phyloP scores from a whole-genome alignment of 2,113 vertebrate genomes.

The Nipponia nippon region DNA sequence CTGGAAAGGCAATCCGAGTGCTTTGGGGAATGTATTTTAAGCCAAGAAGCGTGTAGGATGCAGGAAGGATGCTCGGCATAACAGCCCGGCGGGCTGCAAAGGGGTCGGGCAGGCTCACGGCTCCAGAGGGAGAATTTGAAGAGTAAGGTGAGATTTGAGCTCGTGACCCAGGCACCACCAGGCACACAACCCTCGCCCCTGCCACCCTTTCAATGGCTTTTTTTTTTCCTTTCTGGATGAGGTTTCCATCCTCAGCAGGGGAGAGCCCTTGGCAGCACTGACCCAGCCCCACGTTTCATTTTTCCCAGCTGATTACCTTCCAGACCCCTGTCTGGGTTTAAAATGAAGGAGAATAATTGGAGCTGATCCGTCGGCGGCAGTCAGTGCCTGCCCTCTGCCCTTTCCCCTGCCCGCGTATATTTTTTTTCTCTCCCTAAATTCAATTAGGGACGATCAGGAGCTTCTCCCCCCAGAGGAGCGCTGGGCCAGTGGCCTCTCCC shows the following conservation, averaged over 20 bases:
- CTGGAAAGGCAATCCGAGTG: background rate
- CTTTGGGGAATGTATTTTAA: background rate
- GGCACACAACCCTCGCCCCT: too few species aligned
- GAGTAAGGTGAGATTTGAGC: background rate
- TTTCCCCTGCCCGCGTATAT: background rate
- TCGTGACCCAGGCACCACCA: background rate
- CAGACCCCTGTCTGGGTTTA: background rate
- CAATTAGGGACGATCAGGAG: background rate
- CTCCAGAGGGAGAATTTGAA: background rate
- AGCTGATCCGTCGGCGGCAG: background rate
- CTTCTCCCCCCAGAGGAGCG: accelerated
- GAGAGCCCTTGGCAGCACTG: background rate
- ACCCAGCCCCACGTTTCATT: background rate
- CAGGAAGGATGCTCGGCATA: background rate
- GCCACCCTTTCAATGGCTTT: too few species aligned
- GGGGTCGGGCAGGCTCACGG: background rate
- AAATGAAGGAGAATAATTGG: background rate
- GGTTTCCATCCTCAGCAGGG: background rate
- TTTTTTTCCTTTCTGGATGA: background rate
- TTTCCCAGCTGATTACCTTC: background rate
- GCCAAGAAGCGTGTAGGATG: accelerated
- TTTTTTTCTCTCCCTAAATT: background rate
- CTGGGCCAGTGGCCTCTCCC: background rate
- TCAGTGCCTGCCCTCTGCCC: background rate
- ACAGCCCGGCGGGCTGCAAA: background rate